phyloP scores from a whole-genome alignment of 2,797 vertebrate genomes.

The Dryobates pubescens region DNA sequence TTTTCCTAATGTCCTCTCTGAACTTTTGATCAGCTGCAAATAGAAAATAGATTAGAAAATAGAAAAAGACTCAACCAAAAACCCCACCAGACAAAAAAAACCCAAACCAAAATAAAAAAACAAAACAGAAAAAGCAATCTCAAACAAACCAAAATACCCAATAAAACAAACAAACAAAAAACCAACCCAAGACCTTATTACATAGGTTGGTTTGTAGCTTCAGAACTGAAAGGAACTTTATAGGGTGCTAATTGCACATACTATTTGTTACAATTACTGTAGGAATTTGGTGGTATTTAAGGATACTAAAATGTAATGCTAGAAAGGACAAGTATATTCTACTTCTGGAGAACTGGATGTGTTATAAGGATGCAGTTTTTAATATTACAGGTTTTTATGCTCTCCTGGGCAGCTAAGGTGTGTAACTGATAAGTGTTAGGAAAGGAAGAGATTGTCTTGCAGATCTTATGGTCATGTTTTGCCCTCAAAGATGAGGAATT shows the following conservation, averaged over 20 bases:
- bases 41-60: background rate
- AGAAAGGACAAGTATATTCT: background rate
- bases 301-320: background rate
- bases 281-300: background rate
- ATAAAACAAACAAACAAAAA: background rate
- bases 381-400: background rate
- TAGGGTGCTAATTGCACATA: background rate
- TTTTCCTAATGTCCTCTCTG: background rate
- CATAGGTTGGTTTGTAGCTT: background rate
- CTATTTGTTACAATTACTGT: background rate
- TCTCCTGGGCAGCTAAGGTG: background rate
- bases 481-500: background rate
- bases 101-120: background rate
- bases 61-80: background rate
- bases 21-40: background rate
- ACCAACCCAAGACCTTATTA: background rate
- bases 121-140: background rate
- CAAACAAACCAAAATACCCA: background rate
- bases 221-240: background rate
- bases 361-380: background rate
- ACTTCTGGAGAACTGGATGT: background rate
- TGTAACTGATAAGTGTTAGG: rapidly evolving
- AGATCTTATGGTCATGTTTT: background rate
- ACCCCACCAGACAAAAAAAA: too few relatives aligned
- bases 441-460: background rate